Evolutionary conservation across 1,140 invertebrate genomes (phyloP), one percentile per base, ranked within the genome.

Genomic region (Caerostris darwini): DNA sequence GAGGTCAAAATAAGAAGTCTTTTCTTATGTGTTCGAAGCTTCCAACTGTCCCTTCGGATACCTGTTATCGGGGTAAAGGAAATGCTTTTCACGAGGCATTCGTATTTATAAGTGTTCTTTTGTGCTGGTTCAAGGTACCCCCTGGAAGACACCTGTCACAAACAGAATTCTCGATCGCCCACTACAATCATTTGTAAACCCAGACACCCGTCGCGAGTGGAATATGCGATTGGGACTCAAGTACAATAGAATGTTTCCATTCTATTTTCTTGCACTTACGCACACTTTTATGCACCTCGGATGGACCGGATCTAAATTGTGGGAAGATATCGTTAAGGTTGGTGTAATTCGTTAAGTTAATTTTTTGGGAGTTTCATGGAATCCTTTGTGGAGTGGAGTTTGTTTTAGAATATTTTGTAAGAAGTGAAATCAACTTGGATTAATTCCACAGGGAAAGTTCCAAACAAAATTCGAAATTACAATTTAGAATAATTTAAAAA

Each of bases 81-180:
- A 93, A 53, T 58, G 8, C 2, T 7, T 56, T 82, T 12, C 34
- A 17, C 56, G 34, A 58, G 8, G 53, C 54, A 61, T 59, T 88
- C 85, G 67, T 94, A 94, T 94, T 94, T 94, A 94, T 94, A 94
- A 94, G 92, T 94, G 92, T 94, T 85, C 64, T 94, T 94, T 88
- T 88, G 57, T 88, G 69, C 59, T 59, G 61, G 34, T 57, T 54
- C 19, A 56, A 53, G 54, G 19, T 59, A 67, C 64, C 12, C 54
- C 71, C 56, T 67, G 50, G 14, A 14, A 34, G 6, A 34, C 82
- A 93, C 64, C 92, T 94, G 86, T 89, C 92, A 86, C 6, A 5
- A 58, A 53, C 91, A 92, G 91, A 86, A 7, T 56, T 61, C 14
- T 17, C 17, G 19, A 10, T 71, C 69, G 92, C 92, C 92, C 92